Percentiles rank a stretch among this genome's conserved stretches.
Evolutionary conservation across 1,140 invertebrate genomes (phyloP).

Genomic region (Scylla paramamosain): DNA sequence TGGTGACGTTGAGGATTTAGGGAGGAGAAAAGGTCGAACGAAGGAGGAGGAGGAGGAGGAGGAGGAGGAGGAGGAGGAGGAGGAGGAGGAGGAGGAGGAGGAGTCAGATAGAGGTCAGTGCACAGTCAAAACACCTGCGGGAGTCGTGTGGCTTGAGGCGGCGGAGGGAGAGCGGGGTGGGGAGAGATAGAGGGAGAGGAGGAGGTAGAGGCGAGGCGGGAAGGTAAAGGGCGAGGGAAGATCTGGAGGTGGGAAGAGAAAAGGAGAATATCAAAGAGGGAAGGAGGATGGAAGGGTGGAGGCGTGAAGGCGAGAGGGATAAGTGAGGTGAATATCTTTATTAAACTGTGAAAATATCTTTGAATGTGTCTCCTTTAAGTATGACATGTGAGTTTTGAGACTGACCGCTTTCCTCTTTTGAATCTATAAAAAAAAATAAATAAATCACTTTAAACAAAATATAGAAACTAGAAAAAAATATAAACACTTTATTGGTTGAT

Average conservation of each 20-base stretch:
- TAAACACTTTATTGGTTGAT: too few relatives aligned
- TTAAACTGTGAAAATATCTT: too few relatives aligned
- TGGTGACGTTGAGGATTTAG: not conserved
- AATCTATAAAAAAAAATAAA: too few relatives aligned
- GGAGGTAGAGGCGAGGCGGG: not conserved
- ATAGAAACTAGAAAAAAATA: too few relatives aligned
- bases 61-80: not conserved
- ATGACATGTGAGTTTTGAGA: too few relatives aligned
- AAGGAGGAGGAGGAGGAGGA: not conserved
- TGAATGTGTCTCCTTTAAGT: too few relatives aligned
- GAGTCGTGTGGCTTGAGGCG: not conserved
- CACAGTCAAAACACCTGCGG: not conserved
- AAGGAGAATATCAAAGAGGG: not conserved
- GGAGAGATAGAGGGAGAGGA: not conserved
- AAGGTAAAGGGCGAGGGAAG: not conserved
- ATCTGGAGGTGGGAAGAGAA: not conserved
- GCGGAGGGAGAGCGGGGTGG: not conserved
- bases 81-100: slow-evolving; percentile 15
- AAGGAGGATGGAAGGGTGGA: not conserved
- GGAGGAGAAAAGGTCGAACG: not conserved
- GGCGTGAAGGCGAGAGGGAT: not conserved
- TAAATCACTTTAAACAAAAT: too few relatives aligned
- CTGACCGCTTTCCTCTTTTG: too few relatives aligned
- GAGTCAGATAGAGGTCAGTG: not conserved
- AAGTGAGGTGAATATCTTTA: too few relatives aligned